phyloP scores from a whole-genome alignment of 2,888 invertebrate species.

The Rhabditoides inermis region DNA sequence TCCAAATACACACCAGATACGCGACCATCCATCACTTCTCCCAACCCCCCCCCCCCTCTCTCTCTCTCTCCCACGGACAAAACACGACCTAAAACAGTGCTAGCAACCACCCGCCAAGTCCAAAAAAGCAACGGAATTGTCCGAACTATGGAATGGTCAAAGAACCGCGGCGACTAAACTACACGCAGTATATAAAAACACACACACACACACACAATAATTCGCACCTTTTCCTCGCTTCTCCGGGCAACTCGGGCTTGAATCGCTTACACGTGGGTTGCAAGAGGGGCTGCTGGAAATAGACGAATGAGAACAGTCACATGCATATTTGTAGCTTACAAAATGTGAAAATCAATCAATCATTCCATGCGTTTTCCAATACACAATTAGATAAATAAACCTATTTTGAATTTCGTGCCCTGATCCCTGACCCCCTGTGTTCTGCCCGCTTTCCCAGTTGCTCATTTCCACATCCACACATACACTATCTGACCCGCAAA shows the following conservation, averaged over 20 bases:
- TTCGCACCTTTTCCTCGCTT: slow-evolving; percentile 32
- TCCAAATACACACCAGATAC: no score
- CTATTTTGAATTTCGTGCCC: no score
- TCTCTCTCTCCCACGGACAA: background rate
- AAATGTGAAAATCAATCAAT: background rate
- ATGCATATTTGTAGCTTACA: background rate
- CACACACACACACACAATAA: background rate
- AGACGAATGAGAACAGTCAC: background rate
- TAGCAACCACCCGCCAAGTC: no score
- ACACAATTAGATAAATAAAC: background rate
- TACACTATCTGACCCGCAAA: no score
- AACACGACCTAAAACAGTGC: no score
- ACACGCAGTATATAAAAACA: background rate
- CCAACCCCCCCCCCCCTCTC: background rate
- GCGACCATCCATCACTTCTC: no score
- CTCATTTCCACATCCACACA: no score
- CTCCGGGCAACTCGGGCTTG: slow-evolving; percentile 49
- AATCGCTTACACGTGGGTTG: slow-evolving; percentile 40
- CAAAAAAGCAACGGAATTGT: no score
- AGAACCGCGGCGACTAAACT: no score
- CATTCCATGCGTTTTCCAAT: background rate
- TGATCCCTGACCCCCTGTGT: no score
- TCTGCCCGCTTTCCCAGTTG: no score
- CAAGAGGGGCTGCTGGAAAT: slow-evolving; percentile 11
- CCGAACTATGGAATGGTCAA: no score